Evolutionary conservation across 2,888 invertebrate species (phyloP).

Genomic region (Lamellibrachia columna): DNA sequence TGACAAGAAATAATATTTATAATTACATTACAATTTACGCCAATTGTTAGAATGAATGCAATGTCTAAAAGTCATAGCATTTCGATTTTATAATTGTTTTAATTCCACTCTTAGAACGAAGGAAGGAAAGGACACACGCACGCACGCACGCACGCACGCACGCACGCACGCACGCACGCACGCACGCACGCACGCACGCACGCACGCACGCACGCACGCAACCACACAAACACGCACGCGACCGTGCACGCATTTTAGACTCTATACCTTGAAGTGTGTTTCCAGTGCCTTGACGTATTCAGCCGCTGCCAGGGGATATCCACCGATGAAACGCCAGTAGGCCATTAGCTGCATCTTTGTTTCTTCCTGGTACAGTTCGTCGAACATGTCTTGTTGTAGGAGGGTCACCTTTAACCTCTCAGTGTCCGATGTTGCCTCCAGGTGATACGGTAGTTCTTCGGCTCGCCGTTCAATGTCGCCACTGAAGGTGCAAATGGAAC

Average conservation of each 20-base stretch:
- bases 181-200: not conserved
- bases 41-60: too few relatives aligned
- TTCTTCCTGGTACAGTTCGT: slow-evolving; percentile 41
- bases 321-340: slow-evolving; percentile 47
- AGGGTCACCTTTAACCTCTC: slow-evolving; percentile 40
- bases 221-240: not conserved
- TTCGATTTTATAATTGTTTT: too few relatives aligned
- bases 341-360: slow-evolving; percentile 45
- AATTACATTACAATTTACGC: too few relatives aligned
- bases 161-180: too few relatives aligned
- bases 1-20: too few relatives aligned
- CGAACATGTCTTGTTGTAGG: slow-evolving; percentile 42
- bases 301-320: slow-evolving; percentile 42
- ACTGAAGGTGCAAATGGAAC: slow-evolving; percentile 30
- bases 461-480: slow-evolving; percentile 43
- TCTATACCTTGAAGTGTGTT: slow-evolving; percentile 34
- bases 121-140: not conserved
- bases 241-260: not conserved
- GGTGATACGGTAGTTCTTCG: slow-evolving; percentile 48
- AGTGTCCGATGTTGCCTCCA: slow-evolving; percentile 37
- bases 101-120: not conserved
- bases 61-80: too few relatives aligned
- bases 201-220: not conserved
- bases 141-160: not conserved
- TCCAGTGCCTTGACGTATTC: slow-evolving; percentile 36